phyloP scores from a whole-genome alignment of 1,140 invertebrate species.

The Eufriesea mexicana region DNA sequence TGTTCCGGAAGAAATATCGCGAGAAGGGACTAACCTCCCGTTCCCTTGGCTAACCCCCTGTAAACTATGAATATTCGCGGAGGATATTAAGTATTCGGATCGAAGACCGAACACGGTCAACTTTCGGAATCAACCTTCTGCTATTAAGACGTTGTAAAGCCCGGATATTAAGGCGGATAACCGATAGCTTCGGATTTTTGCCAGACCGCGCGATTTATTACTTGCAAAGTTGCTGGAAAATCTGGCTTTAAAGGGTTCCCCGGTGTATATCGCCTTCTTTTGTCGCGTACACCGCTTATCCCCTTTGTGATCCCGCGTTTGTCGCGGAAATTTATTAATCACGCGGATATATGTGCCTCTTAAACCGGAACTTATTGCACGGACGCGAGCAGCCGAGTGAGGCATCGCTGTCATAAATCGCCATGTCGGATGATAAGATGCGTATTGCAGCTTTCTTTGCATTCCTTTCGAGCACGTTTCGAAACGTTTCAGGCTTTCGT shows the following conservation, averaged over 20 bases:
- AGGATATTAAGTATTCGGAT: constrained; percentile 1
- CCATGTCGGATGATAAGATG: neutral
- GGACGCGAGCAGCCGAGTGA: neutral
- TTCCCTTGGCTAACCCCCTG: neutral
- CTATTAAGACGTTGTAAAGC: constrained; percentile 6
- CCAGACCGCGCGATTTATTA: neutral
- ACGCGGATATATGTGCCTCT: neutral
- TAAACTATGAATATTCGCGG: neutral
- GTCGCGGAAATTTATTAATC: neutral
- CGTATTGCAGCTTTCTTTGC: neutral
- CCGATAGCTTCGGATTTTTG: constrained; percentile 12
- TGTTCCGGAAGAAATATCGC: neutral
- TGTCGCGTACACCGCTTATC: neutral
- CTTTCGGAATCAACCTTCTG: neutral
- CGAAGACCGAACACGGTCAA: neutral
- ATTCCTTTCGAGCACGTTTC: neutral
- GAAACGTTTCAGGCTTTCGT: no score
- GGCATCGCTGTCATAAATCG: neutral
- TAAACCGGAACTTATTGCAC: neutral
- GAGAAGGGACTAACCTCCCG: no score
- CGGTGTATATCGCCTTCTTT: neutral
- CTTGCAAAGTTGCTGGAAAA: neutral
- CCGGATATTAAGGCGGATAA: constrained; percentile 22
- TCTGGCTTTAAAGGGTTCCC: neutral
- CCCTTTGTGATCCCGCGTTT: neutral